Conservation (phyloP, 2,113 vertebrate species). For the Myrmophylax atrothorax region DNA sequence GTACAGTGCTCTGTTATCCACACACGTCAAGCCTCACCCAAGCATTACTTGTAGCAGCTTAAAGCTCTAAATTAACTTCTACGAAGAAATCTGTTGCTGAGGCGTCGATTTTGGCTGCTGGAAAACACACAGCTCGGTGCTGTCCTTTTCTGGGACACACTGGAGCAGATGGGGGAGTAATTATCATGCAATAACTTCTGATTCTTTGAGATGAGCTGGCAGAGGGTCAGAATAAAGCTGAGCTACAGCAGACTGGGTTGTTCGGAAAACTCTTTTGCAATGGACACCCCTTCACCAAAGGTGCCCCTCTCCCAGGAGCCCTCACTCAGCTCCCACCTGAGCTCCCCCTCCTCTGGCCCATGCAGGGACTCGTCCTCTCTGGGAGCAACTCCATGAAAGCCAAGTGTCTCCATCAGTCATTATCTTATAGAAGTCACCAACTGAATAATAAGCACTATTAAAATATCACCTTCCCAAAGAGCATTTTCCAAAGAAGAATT, state of each 20-base stretch:
- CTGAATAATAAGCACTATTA: background rate
- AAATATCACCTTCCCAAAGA: background rate
- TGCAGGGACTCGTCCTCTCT: background rate
- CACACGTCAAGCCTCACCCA: background rate
- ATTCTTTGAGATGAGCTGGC: background rate
- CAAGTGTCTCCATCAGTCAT: background rate
- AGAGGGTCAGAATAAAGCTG: background rate
- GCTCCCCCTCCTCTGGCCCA: accelerated
- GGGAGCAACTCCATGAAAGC: background rate
- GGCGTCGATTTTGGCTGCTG: background rate
- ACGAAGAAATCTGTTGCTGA: background rate
- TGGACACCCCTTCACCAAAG: background rate
- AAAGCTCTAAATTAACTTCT: background rate
- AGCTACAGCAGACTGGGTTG: background rate
- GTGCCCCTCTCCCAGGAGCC: accelerated
- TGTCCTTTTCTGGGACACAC: background rate
- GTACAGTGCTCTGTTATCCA: background rate
- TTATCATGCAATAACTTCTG: background rate
- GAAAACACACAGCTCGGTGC: background rate
- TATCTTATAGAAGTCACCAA: background rate
- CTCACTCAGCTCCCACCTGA: background rate
- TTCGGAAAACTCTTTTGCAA: background rate
- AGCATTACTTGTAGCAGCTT: background rate
- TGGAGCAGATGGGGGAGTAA: background rate
- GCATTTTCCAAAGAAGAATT: background rate